These are phyloP conservation scores for Jacana jacana DNA, from an alignment of 2,113 vertebrate genomes.

Conservation along the genomic window DNA sequence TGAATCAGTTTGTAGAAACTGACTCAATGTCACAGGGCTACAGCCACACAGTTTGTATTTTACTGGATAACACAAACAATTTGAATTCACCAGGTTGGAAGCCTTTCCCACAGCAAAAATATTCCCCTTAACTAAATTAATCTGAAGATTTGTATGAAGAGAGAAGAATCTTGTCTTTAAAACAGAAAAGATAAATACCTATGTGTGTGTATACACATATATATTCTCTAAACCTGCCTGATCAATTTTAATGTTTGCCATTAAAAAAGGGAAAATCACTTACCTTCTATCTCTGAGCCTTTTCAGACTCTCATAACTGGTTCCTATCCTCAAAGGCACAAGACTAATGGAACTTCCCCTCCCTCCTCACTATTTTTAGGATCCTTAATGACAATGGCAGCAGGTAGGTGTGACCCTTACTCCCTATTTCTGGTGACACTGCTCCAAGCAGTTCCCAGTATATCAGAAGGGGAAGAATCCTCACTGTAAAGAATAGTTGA, in stretches of 20 bases:
- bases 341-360: not conserved
- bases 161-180: not conserved
- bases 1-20: not conserved
- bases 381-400: constrained; percentile 42
- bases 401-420: not conserved
- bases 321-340: not conserved
- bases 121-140: not conserved
- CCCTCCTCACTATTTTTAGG: not conserved
- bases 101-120: not conserved
- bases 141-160: not conserved
- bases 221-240: not conserved
- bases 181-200: not conserved
- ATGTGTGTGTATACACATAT: not conserved
- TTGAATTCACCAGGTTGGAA: not conserved
- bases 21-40: not conserved
- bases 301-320: not conserved
- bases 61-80: not conserved
- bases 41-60: not conserved
- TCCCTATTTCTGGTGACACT: not conserved
- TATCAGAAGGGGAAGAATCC: not conserved
- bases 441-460: not conserved
- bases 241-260: not conserved
- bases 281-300: constrained; percentile 18
- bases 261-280: not conserved
- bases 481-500: not conserved